Conservation (phyloP, 2,888 invertebrate species). For the Hoplodrina ambigua region DNA sequence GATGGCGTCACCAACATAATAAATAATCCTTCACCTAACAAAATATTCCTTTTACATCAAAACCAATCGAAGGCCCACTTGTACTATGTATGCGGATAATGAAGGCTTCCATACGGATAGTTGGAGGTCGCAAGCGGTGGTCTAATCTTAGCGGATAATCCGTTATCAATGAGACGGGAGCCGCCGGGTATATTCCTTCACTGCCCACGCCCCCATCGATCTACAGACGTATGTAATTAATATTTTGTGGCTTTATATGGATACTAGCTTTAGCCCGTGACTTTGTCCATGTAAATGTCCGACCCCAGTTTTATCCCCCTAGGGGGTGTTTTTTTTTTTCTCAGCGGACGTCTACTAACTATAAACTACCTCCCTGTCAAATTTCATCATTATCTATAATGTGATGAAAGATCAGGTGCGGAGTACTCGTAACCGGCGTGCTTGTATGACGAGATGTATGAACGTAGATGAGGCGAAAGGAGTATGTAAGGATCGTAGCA, state of each 20-base stretch:
- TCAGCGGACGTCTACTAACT: too few relatives aligned
- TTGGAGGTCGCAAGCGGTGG: constrained; percentile 74
- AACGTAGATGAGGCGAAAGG: too few relatives aligned
- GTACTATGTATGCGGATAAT: constrained; percentile 68
- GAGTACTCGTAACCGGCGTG: too few relatives aligned
- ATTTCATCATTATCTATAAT: too few relatives aligned
- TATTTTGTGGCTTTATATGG: constrained; percentile 48
- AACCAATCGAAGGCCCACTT: constrained; percentile 61
- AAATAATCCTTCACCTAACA: constrained; percentile 34
- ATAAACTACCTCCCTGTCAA: too few relatives aligned
- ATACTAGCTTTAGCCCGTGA: neutral
- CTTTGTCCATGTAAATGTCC: too few relatives aligned
- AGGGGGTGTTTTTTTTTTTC: too few relatives aligned
- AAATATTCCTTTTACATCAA: constrained; percentile 36
- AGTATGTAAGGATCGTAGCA: too few relatives aligned
- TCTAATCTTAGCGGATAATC: constrained; percentile 82
- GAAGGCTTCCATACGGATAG: constrained; percentile 69
- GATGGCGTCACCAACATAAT: neutral
- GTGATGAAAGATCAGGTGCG: too few relatives aligned
- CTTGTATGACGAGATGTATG: too few relatives aligned
- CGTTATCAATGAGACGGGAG: constrained; percentile 79
- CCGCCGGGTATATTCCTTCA: constrained; percentile 50
- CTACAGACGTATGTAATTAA: constrained; percentile 58
- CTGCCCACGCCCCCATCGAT: constrained; percentile 47
- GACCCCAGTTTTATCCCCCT: too few relatives aligned